Evolutionary conservation across 1,140 invertebrate species (phyloP).

Genomic region (Periplaneta americana): DNA sequence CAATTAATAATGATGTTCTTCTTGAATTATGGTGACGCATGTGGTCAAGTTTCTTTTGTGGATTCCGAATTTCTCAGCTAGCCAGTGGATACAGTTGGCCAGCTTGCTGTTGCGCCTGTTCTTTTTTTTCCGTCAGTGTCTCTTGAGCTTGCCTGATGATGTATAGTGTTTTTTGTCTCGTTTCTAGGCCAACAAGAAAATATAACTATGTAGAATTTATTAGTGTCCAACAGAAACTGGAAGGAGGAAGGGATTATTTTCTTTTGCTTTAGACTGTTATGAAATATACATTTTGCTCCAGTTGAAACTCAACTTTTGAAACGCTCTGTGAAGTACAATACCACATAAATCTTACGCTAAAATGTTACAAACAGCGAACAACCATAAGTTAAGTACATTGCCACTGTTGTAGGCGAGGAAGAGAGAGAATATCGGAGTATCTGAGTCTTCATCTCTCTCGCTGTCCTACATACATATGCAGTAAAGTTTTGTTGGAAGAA

Average conservation of each 20-base stretch:
- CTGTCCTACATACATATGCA: neutral
- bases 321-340: neutral
- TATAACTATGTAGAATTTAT: neutral
- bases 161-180: no score
- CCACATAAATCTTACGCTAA: neutral
- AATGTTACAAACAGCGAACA: neutral
- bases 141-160: no score
- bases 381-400: neutral
- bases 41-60: no score
- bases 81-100: no score
- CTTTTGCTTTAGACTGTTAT: neutral
- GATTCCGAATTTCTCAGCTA: no score
- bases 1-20: no score
- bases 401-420: neutral
- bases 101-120: no score
- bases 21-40: no score
- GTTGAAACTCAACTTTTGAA: neutral
- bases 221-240: neutral
- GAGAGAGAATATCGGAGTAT: neutral
- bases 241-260: neutral
- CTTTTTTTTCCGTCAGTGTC: no score
- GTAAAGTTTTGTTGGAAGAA: neutral
- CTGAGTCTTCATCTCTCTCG: no score
- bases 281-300: neutral
- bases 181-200: neutral